These are phyloP conservation scores for Amblyopsis rosae DNA, from an alignment of 2,113 vertebrate species.

Conservation along the genomic window DNA sequence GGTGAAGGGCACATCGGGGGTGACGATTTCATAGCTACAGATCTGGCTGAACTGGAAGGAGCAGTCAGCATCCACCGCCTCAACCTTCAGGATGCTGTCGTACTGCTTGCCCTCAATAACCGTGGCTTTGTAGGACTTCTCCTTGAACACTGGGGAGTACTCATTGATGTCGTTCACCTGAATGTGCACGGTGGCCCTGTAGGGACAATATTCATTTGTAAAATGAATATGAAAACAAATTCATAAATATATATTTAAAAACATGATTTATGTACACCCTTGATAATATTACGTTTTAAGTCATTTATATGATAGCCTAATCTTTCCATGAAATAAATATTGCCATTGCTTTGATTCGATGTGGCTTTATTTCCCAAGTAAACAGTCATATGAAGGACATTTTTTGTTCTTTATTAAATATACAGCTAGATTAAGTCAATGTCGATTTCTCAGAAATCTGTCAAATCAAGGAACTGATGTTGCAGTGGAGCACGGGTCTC, in stretches of 20 bases:
- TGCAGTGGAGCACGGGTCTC: slow-evolving; percentile 46
- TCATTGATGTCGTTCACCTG: slow-evolving; percentile 97
- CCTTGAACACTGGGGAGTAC: slow-evolving; percentile 92
- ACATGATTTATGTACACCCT: not conserved
- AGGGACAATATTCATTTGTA: slow-evolving; percentile 16
- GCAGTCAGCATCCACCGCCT: slow-evolving; percentile 94
- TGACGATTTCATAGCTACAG: slow-evolving; percentile 95
- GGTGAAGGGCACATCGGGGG: slow-evolving; percentile 90
- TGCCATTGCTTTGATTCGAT: no score
- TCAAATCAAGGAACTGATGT: not conserved
- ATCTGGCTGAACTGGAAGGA: slow-evolving; percentile 99
- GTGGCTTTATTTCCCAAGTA: no score
- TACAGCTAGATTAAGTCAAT: no score
- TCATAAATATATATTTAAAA: not conserved
- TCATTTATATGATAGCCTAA: no score
- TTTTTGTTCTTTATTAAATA: no score
- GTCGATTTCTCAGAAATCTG: not conserved
- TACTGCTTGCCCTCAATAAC: slow-evolving; percentile 86
- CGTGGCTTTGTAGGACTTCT: slow-evolving; percentile 94
- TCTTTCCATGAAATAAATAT: no score
- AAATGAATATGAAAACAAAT: not conserved
- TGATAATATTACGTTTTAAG: not conserved
- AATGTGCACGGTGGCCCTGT: slow-evolving; percentile 94
- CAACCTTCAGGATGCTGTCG: slow-evolving; percentile 87
- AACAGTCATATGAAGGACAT: no score